Percentiles rank a stretch among this genome's conserved stretches.
Evolutionary conservation across 2,797 vertebrate genomes (phyloP).

Genomic region (Hipposideros larvatus): DNA sequence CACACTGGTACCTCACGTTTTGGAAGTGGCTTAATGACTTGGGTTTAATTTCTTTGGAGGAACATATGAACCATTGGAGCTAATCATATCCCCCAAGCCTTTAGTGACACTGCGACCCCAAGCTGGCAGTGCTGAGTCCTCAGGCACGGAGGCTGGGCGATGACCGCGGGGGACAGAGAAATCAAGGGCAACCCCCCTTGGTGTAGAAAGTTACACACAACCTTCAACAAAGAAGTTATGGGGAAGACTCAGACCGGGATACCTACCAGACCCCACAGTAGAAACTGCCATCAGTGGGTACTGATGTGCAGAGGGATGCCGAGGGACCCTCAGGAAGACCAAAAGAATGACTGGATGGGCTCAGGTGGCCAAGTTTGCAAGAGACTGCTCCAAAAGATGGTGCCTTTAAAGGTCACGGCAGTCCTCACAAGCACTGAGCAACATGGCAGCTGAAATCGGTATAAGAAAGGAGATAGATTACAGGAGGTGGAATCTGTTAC

Average conservation of each 20-base stretch:
- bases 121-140: background rate
- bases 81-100: background rate
- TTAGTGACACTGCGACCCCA: background rate
- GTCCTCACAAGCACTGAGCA: constrained; percentile 5
- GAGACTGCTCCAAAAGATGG: background rate
- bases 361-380: background rate
- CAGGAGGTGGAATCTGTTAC: constrained; percentile 67
- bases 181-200: background rate
- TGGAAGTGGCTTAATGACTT: background rate
- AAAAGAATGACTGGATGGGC: background rate
- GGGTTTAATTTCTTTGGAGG: background rate
- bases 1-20: background rate
- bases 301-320: rapidly evolving
- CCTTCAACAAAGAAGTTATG: background rate
- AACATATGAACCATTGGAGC: background rate
- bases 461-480: constrained; percentile 38
- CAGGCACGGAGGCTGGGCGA: background rate
- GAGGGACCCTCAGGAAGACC: background rate
- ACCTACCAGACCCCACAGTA: background rate
- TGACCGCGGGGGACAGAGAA: background rate
- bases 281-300: rapidly evolving
- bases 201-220: background rate
- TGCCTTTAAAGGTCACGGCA: background rate
- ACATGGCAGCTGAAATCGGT: constrained; percentile 49
- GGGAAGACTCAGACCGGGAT: rapidly evolving